Base-by-base conservation (phyloP, 2,113 vertebrate species). In the Corapipo altera region DNA sequence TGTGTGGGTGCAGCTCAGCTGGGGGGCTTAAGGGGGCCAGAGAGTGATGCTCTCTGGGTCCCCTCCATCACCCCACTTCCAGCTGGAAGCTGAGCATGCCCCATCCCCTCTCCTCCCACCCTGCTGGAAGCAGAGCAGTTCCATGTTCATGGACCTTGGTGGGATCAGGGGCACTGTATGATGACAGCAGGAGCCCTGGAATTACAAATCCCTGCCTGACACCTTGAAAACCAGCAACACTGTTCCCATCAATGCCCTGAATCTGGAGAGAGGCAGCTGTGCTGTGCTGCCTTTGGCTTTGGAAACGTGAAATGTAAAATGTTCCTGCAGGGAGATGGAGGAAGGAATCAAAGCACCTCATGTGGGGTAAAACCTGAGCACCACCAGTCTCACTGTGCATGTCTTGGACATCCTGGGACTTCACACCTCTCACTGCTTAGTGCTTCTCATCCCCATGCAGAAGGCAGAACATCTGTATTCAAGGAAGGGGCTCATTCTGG, bases 381-480 rank as follows among this genome's bases (percentile, higher is more conserved):
- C 5, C 26, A 4, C 5, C 28, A 4, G 15, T 1, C 48, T 51
- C 35, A 2, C 15, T 2, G 33, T 3, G 39, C 0, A 0, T 6
- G 16, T n/a, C 64, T 51, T 9, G 2, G 23, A 4, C 58, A 26
- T 7, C 64, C 81, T 30, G 2, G 64, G 22, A 62, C 37, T 19
- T 23, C 41, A 5, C 7, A 1, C 52, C 27, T 10, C 39, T 5
- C 46, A 0, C 46, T 7, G 3, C 71, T 23, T 8, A 6, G 30
- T 0, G 13, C 77, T 58, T 26, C n/a, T 41, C 0, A 0, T 9
- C 37, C 72, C 61, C 43, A 2, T 0, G 0, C 57, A 9, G 2
- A 19, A 28, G 44, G 35, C 58, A 82, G 41, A 70, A 23, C 21
- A 20, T 6, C 49, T 1, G 0, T 4, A 6, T 21, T n/a, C 0